Base-by-base conservation (phyloP, 2,113 vertebrate species). In the Pseudonaja textilis region DNA sequence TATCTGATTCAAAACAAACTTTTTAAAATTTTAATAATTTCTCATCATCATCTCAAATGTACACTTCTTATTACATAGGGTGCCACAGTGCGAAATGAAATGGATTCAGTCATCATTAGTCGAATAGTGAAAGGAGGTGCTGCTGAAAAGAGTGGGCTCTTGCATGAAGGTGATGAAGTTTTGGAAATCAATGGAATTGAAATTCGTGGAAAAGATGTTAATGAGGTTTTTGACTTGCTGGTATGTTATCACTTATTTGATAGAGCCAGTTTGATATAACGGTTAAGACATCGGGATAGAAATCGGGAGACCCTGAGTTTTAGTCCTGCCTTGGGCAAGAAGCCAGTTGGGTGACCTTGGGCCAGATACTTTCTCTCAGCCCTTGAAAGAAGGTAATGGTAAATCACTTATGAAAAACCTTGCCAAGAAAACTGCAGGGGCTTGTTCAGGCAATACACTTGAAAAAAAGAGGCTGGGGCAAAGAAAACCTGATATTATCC, bases 151-250 rank as follows among this genome's bases (percentile, higher is more conserved):
- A 99, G 99, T 94, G 99, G 99, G 87, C 97, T 99, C 23, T 97
- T 99, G 93, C 98, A 98, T 11, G 99, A 99, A 97, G 99, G 99
- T 57, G 99, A 99, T 1, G 99, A 99, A 97, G 99, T 99, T 97
- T 96, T 99, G 93, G 98, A 99, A 95, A 99, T 99, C 95, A 99
- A 99, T 52, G 98, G 99, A 87, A 97, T 99, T 94, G 97, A 99
- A 55, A 98, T 99, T 91, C 98, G 98, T 50, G 99, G 99, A 50
- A 99, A 99, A 96, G 98, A 99, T 90, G 98, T 99, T 96, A 99
- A 99, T 96, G 99, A 99, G 93, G 99, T 99, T 95, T 99, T 99
- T 92, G 98, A 99, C 94, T 96, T 99, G 90, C 95, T 99, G 98
- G 99, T 99, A 97, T 98, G 98, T 97, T 96, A 85, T 57, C 12